Evolutionary conservation across 2,888 invertebrate genomes (phyloP), one percentile per base, ranked within the genome.

Genomic region (Heteromurus nitidus): DNA sequence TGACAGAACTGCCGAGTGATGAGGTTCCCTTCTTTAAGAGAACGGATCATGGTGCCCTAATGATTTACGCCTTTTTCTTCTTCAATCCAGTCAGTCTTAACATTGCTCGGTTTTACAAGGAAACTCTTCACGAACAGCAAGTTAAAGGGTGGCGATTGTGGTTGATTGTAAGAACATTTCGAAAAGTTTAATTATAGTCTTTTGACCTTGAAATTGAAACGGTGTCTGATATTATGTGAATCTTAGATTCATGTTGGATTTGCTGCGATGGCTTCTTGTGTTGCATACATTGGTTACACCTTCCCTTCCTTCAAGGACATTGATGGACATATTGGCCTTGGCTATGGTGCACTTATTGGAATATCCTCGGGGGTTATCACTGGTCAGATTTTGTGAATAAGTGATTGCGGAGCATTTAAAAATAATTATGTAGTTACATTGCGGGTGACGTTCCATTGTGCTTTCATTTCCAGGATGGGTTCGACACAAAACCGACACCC

Each of bases 41-140:
- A 20, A 55, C 3, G 0, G 65, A 60, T 13, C 83, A 83, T 36
- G 77, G 77, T 1, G 53, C 55, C 5, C 16, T 80, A 13, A 83
- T 83, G 83, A 80, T 74, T 31, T 62, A 58, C 53, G 80, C 83
- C 2, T 83, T 83, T 30, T 83, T 83, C 69, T 83, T 83, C 60
- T 65, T 83, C 44, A 68, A 81, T 13, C 83, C 83, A 1, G 68
- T 83, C 7, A 74, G 69, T 20, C 28, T 74, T 2, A 81, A 77
- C 24, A 68, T 74, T 18, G 72, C 67, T 11, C 67, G 83, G 28
- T 83, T 83, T 62, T 83, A 83, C 64, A 83, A 83, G 60, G 83
- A 83, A 60, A 83, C 83, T 1, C 36, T 83, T 1, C 80, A 81
- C 55, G 73, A 60, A 9, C 58, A 26, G 7, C 81, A 83, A 22